Evolutionary conservation across 2,888 invertebrate species (phyloP).

Genomic region (Tetragnatha montana): DNA sequence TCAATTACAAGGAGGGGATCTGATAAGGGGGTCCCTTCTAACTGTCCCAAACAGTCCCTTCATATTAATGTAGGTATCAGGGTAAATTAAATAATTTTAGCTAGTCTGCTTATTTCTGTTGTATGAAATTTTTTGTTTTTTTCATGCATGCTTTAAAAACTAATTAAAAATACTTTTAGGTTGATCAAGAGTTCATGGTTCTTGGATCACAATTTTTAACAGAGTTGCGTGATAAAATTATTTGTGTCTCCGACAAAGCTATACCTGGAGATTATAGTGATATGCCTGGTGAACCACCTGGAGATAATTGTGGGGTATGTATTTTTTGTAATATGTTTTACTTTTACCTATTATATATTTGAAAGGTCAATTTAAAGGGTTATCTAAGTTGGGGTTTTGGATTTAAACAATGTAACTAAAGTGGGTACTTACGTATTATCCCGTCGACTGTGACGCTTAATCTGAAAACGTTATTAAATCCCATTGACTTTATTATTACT

Average conservation of each 20-base stretch:
- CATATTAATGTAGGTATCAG: not conserved
- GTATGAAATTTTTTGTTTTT: not conserved
- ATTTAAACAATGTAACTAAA: no score
- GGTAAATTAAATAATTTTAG: not conserved
- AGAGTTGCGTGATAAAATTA: conserved; percentile 85
- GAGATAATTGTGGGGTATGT: conserved; percentile 57
- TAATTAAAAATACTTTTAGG: conserved; percentile 10
- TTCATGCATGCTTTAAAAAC: not conserved
- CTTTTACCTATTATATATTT: no score
- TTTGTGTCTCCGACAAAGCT: conserved; percentile 83
- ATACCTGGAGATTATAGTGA: conserved; percentile 77
- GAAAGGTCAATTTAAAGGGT: no score
- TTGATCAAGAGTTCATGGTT: conserved; percentile 80
- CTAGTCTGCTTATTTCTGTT: not conserved
- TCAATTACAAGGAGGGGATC: no score
- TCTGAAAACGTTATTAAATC: no score
- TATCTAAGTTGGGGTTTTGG: no score
- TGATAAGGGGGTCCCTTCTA: no score
- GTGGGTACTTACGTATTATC: no score
- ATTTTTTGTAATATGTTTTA: conserved; percentile 26
- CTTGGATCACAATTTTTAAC: conserved; percentile 83
- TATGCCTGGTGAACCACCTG: conserved; percentile 74
- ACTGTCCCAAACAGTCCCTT: not conserved
- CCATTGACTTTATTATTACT: no score
- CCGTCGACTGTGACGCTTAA: no score